A percentile compares a stretch with the other conserved stretches of the same genome.
Evolutionary conservation across 2,113 vertebrate genomes (phyloP).

Genomic region (Indri indri): DNA sequence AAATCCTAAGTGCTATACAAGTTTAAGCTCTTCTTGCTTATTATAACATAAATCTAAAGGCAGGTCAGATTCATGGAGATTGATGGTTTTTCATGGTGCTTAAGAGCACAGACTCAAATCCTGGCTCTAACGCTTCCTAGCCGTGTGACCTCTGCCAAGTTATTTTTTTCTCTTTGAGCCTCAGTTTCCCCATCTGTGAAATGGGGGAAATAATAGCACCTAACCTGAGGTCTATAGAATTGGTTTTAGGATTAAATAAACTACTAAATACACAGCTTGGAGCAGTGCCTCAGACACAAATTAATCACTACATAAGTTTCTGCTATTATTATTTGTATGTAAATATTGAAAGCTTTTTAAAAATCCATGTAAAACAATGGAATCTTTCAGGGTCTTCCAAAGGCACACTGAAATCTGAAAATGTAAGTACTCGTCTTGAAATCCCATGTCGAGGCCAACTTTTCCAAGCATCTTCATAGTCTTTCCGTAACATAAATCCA

Average conservation of each 20-base stretch:
- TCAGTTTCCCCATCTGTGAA: neutral
- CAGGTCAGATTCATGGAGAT: neutral
- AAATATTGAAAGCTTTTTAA: neutral
- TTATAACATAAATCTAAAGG: fast-evolving
- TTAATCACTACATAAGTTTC: neutral
- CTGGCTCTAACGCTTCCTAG: too few species aligned
- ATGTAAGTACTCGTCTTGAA: neutral
- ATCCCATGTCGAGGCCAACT: too few species aligned
- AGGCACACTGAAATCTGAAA: neutral
- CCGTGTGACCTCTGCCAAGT: neutral
- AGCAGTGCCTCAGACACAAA: neutral
- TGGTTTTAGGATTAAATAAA: neutral
- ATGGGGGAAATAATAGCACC: neutral
- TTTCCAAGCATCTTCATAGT: neutral
- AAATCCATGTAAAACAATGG: neutral
- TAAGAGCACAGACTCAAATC: neutral
- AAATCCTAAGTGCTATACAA: neutral
- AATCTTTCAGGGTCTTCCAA: neutral
- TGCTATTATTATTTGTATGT: neutral
- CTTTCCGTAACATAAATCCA: neutral
- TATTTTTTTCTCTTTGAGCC: neutral
- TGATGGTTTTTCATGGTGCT: neutral
- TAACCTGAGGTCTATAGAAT: neutral
- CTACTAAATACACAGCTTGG: neutral
- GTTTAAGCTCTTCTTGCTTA: neutral